These are phyloP conservation scores for Struthio camelus DNA, from an alignment of 2,113 vertebrate genomes.

Conservation along the genomic window DNA sequence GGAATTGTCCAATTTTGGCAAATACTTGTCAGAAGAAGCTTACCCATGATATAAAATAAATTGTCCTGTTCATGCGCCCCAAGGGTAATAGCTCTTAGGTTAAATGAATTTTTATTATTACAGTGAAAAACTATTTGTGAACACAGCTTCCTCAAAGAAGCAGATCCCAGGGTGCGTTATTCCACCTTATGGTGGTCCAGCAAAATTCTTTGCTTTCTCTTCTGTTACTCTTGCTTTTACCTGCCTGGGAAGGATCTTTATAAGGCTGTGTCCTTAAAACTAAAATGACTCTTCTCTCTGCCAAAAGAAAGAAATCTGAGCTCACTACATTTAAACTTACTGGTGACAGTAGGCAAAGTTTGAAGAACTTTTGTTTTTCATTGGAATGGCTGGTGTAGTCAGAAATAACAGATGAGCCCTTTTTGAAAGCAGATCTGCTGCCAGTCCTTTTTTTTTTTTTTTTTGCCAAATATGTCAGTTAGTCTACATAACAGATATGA, in stretches of 20 bases:
- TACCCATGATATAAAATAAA: too few species aligned
- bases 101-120: background rate
- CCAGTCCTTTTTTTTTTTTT: background rate
- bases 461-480: background rate
- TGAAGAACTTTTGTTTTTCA: background rate
- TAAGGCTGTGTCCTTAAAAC: background rate
- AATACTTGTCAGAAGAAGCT: background rate
- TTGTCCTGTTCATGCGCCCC: background rate
- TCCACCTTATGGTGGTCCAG: background rate
- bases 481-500: background rate
- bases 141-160: background rate
- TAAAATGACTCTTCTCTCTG: background rate
- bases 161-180: background rate
- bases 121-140: background rate
- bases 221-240: background rate
- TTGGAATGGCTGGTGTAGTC: background rate
- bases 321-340: background rate
- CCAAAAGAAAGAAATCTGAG: background rate
- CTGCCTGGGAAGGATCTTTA: background rate
- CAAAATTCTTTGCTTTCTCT: background rate
- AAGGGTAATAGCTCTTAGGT: background rate
- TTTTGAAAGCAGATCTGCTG: slow-evolving; percentile 19
- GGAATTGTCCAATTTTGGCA: background rate
- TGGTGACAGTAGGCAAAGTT: background rate
- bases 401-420: slow-evolving; percentile 31